phyloP scores from a whole-genome alignment of 2,113 vertebrate species.

The Macroglossus sobrinus region DNA sequence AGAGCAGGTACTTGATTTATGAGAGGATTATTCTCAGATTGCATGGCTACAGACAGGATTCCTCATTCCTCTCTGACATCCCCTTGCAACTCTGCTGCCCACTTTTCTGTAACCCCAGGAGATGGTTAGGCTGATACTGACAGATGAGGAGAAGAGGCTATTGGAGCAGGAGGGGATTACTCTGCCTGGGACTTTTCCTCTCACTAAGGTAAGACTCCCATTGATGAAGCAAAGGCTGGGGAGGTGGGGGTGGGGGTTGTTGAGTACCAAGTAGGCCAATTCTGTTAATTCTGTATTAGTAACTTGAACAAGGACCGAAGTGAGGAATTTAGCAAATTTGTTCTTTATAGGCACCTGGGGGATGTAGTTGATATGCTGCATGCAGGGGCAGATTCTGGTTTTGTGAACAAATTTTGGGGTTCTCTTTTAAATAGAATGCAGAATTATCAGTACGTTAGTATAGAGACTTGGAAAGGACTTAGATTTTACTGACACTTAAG shows the following conservation, averaged over 20 bases:
- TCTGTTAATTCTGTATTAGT: slow-evolving; percentile 12
- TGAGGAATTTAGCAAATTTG: background rate
- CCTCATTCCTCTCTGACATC: background rate
- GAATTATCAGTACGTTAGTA: background rate
- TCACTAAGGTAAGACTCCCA: slow-evolving; percentile 88
- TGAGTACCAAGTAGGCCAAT: background rate
- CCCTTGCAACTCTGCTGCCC: background rate
- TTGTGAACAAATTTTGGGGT: background rate
- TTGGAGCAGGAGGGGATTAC: slow-evolving; percentile 88
- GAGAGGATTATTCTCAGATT: background rate
- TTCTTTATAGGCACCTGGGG: background rate
- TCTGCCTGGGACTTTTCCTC: slow-evolving; percentile 86
- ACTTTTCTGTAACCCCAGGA: slow-evolving; percentile 72
- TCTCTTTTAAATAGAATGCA: background rate
- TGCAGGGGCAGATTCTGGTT: background rate
- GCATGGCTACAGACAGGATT: background rate
- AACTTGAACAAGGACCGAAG: background rate
- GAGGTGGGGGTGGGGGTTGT: background rate
- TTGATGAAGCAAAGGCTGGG: background rate
- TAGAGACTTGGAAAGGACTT: background rate
- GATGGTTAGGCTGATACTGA: slow-evolving; percentile 86
- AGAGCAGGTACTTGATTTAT: slow-evolving; percentile 37
- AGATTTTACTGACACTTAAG: background rate
- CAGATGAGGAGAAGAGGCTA: slow-evolving; percentile 89
- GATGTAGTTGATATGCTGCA: background rate